A percentile compares a stretch with the other conserved stretches of the same genome.
Evolutionary conservation across 1,140 invertebrate genomes (phyloP).

Genomic region (Lepidotrigona ventralis): DNA sequence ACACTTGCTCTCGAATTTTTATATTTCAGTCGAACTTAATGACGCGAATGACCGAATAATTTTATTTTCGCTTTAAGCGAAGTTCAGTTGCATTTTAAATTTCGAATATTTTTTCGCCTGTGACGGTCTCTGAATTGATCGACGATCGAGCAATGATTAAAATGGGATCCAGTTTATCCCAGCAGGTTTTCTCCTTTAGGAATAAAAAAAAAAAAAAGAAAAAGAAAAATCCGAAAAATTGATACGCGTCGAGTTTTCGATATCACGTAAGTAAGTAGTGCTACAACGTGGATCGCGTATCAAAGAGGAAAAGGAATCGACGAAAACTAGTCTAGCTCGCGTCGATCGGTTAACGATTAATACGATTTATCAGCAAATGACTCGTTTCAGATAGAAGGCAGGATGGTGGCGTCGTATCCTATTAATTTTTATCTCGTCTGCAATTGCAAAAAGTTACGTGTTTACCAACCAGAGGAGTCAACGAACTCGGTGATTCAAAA

Average conservation of each 20-base stretch:
- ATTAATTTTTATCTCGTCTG: not conserved
- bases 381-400: not conserved
- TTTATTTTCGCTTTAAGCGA: too few relatives aligned
- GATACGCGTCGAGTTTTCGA: conserved; percentile 27
- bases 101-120: too few relatives aligned
- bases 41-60: too few relatives aligned
- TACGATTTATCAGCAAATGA: conserved; percentile 14
- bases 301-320: not conserved
- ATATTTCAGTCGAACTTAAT: too few relatives aligned
- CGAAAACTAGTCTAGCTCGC: not conserved
- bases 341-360: conserved; percentile 59
- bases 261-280: conserved; percentile 43
- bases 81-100: too few relatives aligned
- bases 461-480: not conserved
- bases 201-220: not conserved
- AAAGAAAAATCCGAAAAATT: not conserved
- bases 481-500: too few relatives aligned
- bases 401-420: not conserved
- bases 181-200: not conserved
- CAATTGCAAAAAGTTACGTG: not conserved
- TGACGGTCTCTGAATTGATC: not conserved
- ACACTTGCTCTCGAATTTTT: too few relatives aligned
- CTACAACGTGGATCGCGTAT: not conserved
- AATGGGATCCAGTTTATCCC: not conserved
- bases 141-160: not conserved